Percentiles rank a stretch among this genome's conserved stretches.
These are phyloP conservation scores for Acropternis orthonyx DNA, from an alignment of 2,797 vertebrate species.

Conservation along the genomic window DNA sequence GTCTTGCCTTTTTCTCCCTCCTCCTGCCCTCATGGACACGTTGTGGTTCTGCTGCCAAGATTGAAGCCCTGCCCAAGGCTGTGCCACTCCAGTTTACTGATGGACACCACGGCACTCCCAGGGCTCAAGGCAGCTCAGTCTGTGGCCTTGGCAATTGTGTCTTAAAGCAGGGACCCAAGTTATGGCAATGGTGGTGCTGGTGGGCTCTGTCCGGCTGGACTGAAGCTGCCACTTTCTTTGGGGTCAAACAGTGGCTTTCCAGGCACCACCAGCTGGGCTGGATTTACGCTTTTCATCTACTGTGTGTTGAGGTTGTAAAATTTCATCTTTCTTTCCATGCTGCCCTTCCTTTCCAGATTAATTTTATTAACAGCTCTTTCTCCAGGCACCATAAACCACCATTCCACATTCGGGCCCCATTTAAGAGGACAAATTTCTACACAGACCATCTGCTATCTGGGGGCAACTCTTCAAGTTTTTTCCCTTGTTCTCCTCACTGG, in stretches of 20 bases:
- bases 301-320: not conserved
- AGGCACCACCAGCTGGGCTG: not conserved
- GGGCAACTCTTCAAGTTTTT: not conserved
- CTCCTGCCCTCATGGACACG: rapidly evolving
- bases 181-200: not conserved
- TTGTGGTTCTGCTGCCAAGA: not conserved
- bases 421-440: not conserved
- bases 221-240: not conserved
- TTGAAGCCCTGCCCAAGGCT: not conserved
- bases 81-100: not conserved
- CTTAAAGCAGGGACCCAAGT: not conserved
- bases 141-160: not conserved
- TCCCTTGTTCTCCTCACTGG: not conserved
- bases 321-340: not conserved
- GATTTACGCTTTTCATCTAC: not conserved
- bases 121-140: not conserved
- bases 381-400: not conserved
- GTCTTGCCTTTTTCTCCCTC: not conserved
- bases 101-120: not conserved
- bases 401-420: not conserved
- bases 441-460: not conserved
- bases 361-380: conserved; percentile 29
- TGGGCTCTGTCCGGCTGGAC: not conserved
- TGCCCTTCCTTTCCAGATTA: not conserved
- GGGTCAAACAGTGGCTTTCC: not conserved